A percentile compares a stretch with the other conserved stretches of the same genome.
Evolutionary conservation across 2,113 vertebrate genomes (phyloP).

Genomic region (Rhizomys pruinosus): DNA sequence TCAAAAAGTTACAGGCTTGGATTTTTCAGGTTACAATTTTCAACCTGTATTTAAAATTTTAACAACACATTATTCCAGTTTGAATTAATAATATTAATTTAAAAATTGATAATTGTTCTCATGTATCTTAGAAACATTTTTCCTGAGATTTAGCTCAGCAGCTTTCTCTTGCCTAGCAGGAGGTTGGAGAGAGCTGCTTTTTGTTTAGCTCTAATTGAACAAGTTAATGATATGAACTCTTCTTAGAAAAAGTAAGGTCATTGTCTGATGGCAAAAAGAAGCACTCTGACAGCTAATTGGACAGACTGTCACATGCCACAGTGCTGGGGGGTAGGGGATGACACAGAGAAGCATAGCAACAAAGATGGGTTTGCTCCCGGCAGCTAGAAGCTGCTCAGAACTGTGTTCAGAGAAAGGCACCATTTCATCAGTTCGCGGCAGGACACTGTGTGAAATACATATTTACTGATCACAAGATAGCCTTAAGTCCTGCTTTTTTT

Average conservation of each 20-base stretch:
- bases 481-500: not conserved
- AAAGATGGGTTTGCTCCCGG: conserved; percentile 62
- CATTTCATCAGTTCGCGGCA: not conserved
- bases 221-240: conserved; percentile 69
- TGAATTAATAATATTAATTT: conserved; percentile 71
- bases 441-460: not conserved
- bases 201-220: conserved; percentile 70
- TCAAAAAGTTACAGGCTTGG: not conserved
- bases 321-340: conserved; percentile 71
- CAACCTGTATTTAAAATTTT: not conserved
- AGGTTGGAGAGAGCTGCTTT: conserved; percentile 60
- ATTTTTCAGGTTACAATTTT: not conserved
- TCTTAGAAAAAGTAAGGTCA: conserved; percentile 79
- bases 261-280: conserved; percentile 75
- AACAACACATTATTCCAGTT: conserved; percentile 38
- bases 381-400: conserved; percentile 37
- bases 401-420: not conserved
- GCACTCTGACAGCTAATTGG: conserved; percentile 65
- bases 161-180: conserved; percentile 63
- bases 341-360: conserved; percentile 72
- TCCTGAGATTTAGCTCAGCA: conserved; percentile 62
- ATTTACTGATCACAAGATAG: conserved; percentile 38
- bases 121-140: conserved; percentile 66
- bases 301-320: conserved; percentile 67
- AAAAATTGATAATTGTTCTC: conserved; percentile 71